Base-by-base conservation (phyloP, 2,797 vertebrate genomes). In the Pangasius larnaudii region DNA sequence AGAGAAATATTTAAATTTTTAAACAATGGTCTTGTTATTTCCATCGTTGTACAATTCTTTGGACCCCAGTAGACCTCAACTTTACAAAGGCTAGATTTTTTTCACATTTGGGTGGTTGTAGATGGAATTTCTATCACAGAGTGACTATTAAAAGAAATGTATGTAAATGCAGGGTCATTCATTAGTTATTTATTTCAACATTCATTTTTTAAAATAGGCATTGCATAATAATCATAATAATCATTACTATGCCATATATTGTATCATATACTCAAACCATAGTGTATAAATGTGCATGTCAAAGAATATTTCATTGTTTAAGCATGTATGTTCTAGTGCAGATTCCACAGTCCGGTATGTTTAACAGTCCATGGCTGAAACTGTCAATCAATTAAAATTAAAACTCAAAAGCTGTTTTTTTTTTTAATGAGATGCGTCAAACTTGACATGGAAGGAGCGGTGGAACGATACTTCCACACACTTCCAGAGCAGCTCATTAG, bases 401-500 rank as follows among this genome's bases (percentile, higher is more conserved):
- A 61, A 24, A 16, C 11, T 81, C 53, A 61, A 81, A 61, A 81
- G 33, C 53, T 59, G 19, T 42, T 74, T 42, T 39, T 74, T 42
- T 74, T 22, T 81, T 81, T 27, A 36, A 65, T 63, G 80, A 83
- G 80, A 83, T 65, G 39, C 30, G 24, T 39, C 80, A 46, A 65
- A 30, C 65, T 27, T 82, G 58, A 81, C 79, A 42, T 82, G 13
- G 39, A 82, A 82, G 36, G 24, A 63, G 24, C 3, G 8, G 39
- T 46, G 58, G 13, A 63, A 82, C 0, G 59, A 72, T 36, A 58
- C 33, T 58, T 39, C 51, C 33, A 58, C 30, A 59, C 19, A 74
- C 59, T 49, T 80, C 84, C 72, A 42, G n/a, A 71, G 33, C 87
- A 59, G 30, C 88, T 86, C 88, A 67, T 83, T 65, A 65, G 80